Evolutionary conservation across 2,113 vertebrate species (phyloP), one percentile per base, ranked within the genome.

Genomic region (Ciconia boyciana): DNA sequence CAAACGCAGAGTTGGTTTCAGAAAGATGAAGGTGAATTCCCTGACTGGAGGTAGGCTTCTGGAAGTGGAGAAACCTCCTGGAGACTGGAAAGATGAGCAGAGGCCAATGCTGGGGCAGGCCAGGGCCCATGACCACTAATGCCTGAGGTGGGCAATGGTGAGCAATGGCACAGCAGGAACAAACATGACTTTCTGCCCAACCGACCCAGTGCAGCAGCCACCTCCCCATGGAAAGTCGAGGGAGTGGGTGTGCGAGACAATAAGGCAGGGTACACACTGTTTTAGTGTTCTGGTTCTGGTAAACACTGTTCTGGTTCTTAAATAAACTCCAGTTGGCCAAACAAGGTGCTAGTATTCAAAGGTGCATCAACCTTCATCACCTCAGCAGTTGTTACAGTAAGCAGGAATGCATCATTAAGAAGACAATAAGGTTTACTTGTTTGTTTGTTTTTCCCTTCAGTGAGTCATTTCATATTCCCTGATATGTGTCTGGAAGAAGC

Each of bases 221-320:
- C 5, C 4, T 75, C 4, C 6, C 2, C 9, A 5, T 3, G 11
- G 18, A 75, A 88, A 65, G 9, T 6, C 2, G 3, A 49, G 24
- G 11, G 71, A 77, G 3, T 0, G 1, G 6, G 10, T 10, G n/a
- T 1, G 0, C 7, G 5, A 87, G 57, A 24, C 2, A 52, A 3
- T 3, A 48, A 44, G 2, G 9, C 9, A 31, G 3, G 25, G 10
- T 41, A 64, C 83, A 61, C 4, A 8, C 4, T 32, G 4, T 16
- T 36, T 36, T 36, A 36, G 36, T 36, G 36, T 36, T 36, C 36
- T 36, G 36, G 36, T 36, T 36, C 36, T 36, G 25, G 10, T 41
- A 64, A 85, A 61, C 4, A 8, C 4, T 32, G 4, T 16, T 54
- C 49, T 72, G 11, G 7, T 34, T 89, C 51, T 76, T 72, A 39